A percentile compares a stretch with the other conserved stretches of the same genome.
These are phyloP conservation scores for Theocolax elegans DNA, from an alignment of 1,140 invertebrate genomes.

Conservation along the genomic window DNA sequence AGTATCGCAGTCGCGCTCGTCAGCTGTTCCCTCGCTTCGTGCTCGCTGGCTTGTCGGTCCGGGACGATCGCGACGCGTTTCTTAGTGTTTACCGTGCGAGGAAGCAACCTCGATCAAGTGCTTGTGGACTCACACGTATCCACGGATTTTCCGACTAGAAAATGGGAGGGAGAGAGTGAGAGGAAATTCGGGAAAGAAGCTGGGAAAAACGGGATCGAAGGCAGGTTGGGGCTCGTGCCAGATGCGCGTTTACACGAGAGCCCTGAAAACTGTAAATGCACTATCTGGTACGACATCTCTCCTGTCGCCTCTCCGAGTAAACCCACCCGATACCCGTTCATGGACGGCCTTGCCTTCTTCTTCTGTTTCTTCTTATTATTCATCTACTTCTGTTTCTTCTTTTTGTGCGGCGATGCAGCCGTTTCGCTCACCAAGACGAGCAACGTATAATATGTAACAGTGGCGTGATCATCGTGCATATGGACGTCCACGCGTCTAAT, in stretches of 20 bases:
- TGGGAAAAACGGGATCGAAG: constrained; percentile 41
- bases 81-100: too few relatives aligned
- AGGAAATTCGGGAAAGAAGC: background rate
- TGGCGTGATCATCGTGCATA: constrained; percentile 20
- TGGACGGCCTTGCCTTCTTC: background rate
- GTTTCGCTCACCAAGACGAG: background rate
- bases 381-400: constrained; percentile 28
- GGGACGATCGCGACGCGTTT: too few relatives aligned
- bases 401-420: constrained; percentile 16
- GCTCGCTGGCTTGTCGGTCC: too few relatives aligned
- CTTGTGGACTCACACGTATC: too few relatives aligned
- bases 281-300: constrained; percentile 98
- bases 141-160: too few relatives aligned
- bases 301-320: constrained; percentile 61
- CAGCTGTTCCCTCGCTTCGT: too few relatives aligned
- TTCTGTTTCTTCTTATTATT: constrained; percentile 2
- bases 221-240: constrained; percentile 88
- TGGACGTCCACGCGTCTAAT: too few relatives aligned
- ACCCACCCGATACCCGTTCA: constrained; percentile 50
- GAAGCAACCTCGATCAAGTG: too few relatives aligned
- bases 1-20: too few relatives aligned
- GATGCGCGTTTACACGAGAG: constrained; percentile 94
- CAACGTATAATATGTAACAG: background rate
- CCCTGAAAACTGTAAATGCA: constrained; percentile 96
- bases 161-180: constrained; percentile 40